A percentile compares a stretch with the other conserved stretches of the same genome.
These are phyloP conservation scores for Blennius ocellaris DNA, from an alignment of 2,113 vertebrate species.

Conservation along the genomic window DNA sequence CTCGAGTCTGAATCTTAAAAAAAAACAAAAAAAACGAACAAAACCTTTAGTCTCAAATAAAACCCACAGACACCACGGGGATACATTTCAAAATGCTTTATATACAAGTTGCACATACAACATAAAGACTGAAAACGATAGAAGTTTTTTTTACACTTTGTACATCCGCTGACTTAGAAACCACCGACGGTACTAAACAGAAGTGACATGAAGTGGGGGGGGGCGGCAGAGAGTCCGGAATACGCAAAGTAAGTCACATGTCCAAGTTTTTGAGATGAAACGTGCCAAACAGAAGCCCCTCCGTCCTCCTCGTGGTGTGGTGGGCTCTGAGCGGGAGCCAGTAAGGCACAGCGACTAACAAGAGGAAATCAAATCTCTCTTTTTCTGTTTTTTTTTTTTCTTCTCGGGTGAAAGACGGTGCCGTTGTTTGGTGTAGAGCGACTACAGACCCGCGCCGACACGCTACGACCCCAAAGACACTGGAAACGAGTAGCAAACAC, in stretches of 20 bases:
- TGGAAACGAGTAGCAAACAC: conserved; percentile 61
- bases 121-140: conserved; percentile 78
- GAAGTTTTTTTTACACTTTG: conserved; percentile 82
- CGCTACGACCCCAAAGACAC: conserved; percentile 63
- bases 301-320: conserved; percentile 33
- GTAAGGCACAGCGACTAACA: conserved; percentile 86
- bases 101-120: conserved; percentile 86
- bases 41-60: too few relatives aligned
- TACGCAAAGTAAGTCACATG: conserved; percentile 61
- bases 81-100: conserved; percentile 83
- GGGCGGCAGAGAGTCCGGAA: conserved; percentile 71
- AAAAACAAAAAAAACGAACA: too few relatives aligned
- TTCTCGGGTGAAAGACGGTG: conserved; percentile 57
- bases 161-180: conserved; percentile 83
- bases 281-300: conserved; percentile 21
- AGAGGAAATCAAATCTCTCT: conserved; percentile 42
- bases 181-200: conserved; percentile 81
- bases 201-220: conserved; percentile 74
- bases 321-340: conserved; percentile 60
- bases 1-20: too few relatives aligned
- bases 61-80: too few relatives aligned
- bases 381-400: conserved; percentile 2
- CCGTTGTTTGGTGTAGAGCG: conserved; percentile 57
- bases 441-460: conserved; percentile 60
- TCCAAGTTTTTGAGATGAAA: conserved; percentile 27